These are phyloP conservation scores for Tetragonula carbonaria DNA, from an alignment of 2,888 invertebrate species.

Conservation along the genomic window DNA sequence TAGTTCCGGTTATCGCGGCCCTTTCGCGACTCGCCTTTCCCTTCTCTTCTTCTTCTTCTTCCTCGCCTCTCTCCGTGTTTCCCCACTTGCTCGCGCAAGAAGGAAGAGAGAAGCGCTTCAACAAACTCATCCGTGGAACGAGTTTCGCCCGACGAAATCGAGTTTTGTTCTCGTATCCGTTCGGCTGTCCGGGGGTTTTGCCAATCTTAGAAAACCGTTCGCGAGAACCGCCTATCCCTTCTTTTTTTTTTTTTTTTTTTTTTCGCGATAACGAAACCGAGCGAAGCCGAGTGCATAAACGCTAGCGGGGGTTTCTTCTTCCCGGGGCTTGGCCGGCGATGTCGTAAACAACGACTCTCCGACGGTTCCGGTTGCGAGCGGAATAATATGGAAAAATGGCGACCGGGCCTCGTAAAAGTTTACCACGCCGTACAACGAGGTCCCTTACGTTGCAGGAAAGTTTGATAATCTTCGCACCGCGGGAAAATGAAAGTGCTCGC, in stretches of 20 bases:
- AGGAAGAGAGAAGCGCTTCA: not conserved
- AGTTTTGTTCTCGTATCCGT: slow-evolving; percentile 42
- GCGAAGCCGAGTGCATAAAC: not conserved
- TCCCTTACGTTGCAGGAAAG: slow-evolving; percentile 4
- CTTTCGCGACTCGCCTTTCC: slow-evolving; percentile 66
- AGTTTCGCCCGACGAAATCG: slow-evolving; percentile 16
- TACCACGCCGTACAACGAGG: not conserved
- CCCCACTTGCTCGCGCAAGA: not conserved
- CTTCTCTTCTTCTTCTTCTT: not conserved
- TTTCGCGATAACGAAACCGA: slow-evolving; percentile 30
- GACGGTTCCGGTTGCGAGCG: not conserved
- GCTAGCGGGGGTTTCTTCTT: not conserved
- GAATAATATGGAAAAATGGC: slow-evolving; percentile 41
- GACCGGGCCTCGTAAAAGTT: slow-evolving; percentile 35
- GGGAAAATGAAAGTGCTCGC: not conserved
- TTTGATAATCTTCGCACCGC: slow-evolving; percentile 13
- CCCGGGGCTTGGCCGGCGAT: not conserved
- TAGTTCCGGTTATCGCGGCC: slow-evolving; percentile 77
- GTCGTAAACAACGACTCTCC: not conserved
- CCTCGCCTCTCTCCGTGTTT: not conserved
- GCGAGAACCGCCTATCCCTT: not conserved
- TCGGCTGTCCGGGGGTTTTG: not conserved
- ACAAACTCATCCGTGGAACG: slow-evolving; percentile 50
- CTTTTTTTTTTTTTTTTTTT: slow-evolving; percentile 5
- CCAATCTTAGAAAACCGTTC: slow-evolving; percentile 40